Base-by-base conservation (phyloP, 64 coral and sea anemone genomes). In the Dendrophyllia cribrosa region DNA sequence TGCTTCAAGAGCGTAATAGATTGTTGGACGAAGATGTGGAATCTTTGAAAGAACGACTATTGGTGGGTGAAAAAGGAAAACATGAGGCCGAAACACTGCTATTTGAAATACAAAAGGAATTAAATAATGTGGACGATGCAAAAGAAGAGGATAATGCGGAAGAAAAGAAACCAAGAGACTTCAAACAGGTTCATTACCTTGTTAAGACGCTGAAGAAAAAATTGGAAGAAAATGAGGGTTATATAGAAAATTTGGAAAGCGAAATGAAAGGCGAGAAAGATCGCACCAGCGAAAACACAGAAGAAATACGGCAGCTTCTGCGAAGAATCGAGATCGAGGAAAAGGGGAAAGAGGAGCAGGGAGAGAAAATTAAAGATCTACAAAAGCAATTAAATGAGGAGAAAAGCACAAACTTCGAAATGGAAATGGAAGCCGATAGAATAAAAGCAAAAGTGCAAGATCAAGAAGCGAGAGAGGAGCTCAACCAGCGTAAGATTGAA, bases 261-360 rank as follows among this genome's bases (percentile, higher is more conserved):
- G 90, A 91, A 75, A 85, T 92, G 51, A 48, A 92, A 85, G 71
- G 72, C 8, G 75, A 71, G 52, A 88, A 62, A 77, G 50, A 34
- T 20, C 69, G 92, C 4, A 58, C 56, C 45, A 80, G 21, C 44
- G 84, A 96, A 70, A 70, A 72, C 9, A 50, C 70, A 66, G 77
- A 92, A 66, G 90, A 88, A 63, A 77, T 93, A 67, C 55, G 67
- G 64, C 66, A 50, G 11, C 86, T 92, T 14, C 17, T 75, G 52
- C 25, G 23, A 63, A 76, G 72, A 9, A 74, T 90, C 9, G 78
- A 87, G 59, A 91, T 34, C 34, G 34, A 34, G 34, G 34, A 34
- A 34, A 34, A 34, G 34, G 34, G 34, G 48, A 24, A 52, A 43
- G 77, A 80, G 16, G 77, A 88, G 44, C n/a, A 68, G 58, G 72